These are phyloP conservation scores for Cotesia glomerata DNA, from an alignment of 1,140 invertebrate species.

Conservation along the genomic window DNA sequence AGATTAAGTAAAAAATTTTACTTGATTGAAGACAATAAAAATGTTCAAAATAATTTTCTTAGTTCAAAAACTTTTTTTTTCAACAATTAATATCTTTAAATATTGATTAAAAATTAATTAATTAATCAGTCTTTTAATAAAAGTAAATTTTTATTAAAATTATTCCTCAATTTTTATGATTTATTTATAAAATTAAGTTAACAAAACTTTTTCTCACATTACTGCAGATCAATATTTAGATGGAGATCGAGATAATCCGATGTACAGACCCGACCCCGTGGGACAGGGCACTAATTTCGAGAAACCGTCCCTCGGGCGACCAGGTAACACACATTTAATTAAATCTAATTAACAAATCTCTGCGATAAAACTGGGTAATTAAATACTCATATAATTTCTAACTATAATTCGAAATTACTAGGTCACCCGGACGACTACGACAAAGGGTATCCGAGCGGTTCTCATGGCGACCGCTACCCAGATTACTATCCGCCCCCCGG, in stretches of 20 bases:
- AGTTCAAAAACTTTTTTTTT: no score
- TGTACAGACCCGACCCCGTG: conserved; percentile 63
- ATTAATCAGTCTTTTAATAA: no score
- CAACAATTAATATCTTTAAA: no score
- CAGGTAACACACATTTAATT: conserved; percentile 42
- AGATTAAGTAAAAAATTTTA: no score
- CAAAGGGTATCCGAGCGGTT: conserved; percentile 47
- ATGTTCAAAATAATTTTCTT: no score
- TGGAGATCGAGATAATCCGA: conserved; percentile 49
- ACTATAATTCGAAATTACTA: conserved; percentile 27
- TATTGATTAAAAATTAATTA: no score
- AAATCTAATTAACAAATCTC: background rate
- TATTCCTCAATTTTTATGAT: no score
- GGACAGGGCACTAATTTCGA: conserved; percentile 66
- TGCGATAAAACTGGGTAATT: background rate
- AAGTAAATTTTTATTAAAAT: no score
- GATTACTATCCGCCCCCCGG: conserved; percentile 57
- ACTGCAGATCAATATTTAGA: conserved; percentile 58
- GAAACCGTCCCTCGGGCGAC: conserved; percentile 60
- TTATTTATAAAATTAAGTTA: no score
- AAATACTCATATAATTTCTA: background rate
- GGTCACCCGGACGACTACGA: conserved; percentile 58
- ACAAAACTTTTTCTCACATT: no score
- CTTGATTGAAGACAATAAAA: no score
- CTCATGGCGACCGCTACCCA: conserved; percentile 53